These are phyloP conservation scores for Dinoponera quadriceps DNA, from an alignment of 1,140 invertebrate species.

Conservation along the genomic window DNA sequence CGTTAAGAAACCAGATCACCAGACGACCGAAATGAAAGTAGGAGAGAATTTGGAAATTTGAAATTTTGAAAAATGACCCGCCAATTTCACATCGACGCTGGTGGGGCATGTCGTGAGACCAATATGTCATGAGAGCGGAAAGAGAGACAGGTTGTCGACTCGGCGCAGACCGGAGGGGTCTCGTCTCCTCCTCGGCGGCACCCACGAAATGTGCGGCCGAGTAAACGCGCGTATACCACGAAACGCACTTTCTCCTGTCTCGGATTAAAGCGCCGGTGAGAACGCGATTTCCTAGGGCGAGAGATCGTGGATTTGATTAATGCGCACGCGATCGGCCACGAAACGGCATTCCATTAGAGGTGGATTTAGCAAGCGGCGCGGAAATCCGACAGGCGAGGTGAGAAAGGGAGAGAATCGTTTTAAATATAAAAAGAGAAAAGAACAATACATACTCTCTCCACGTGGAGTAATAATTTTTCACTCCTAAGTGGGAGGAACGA, in stretches of 20 bases:
- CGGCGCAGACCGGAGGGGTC: neutral
- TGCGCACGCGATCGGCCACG: constrained; percentile 9
- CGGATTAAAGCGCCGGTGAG: constrained; percentile 59
- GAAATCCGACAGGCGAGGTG: neutral
- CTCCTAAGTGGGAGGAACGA: constrained; percentile 8
- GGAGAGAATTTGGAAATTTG: too few species aligned
- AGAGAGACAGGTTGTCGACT: constrained; percentile 32
- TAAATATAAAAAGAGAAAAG: neutral
- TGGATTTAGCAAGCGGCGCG: constrained; percentile 26
- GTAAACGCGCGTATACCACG: constrained; percentile 29
- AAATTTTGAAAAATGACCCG: too few species aligned
- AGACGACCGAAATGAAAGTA: too few species aligned
- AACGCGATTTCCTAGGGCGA: constrained; percentile 64
- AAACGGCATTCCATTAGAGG: neutral
- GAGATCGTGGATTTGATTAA: constrained; percentile 60
- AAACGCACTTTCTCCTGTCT: constrained; percentile 68
- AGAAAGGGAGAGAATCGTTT: neutral
- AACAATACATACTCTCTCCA: too few species aligned
- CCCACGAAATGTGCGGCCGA: constrained; percentile 17
- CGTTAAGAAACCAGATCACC: too few species aligned
- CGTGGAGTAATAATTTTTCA: neutral
- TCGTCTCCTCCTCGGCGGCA: neutral
- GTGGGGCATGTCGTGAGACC: too few species aligned
- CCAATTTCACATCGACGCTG: too few species aligned
- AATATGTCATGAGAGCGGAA: too few species aligned